Base-by-base conservation (phyloP, 1,140 invertebrate genomes). In the Zaprionus gabonicus region DNA sequence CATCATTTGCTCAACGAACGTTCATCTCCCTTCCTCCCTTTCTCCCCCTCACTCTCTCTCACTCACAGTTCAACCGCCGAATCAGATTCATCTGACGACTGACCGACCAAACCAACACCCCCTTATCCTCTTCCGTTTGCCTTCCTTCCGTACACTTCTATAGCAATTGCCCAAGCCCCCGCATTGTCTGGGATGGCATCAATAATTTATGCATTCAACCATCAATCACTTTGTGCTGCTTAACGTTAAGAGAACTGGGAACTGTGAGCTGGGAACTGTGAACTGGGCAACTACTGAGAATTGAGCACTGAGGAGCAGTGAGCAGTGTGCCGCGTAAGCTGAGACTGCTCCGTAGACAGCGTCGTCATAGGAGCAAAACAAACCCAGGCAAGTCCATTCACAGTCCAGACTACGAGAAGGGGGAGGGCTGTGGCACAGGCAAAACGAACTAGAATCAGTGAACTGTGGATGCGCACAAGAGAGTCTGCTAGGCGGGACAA, bases 191-290 rank as follows among this genome's bases (percentile, higher is more conserved):
- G 58, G 60, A 53, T 81, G 80, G 65, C 85, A 90, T 88, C 85
- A 88, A 88, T 88, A 88, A 88, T 88, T 88, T 88, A 88, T 90
- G 85, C 85, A 88, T 85, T 82, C 85, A 82, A 80, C 85, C 85
- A 88, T 88, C 85, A 88, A 88, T 88, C 85, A 88, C 85, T 88
- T 88, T 88, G 85, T 76, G 85, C 79, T 85, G 76, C 85, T 90
- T 85, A 82, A 81, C 66, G 72, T 71, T 81, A 62, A 70, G 71
- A 70, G 71, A 75, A 77, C 80, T 77, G 76, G 70, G 72, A 78
- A 72, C 53, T 44, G 41, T 4, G 41, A 44, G 2, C 41, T 44
- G 41, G 31, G 9, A 44, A 7, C 38, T 49, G 46, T 23, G 46
- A 23, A n/a, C 46, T 49, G 46, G 46, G 20, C 6, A 49, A 67